Base-by-base conservation (phyloP, 2,797 vertebrate species). In the Chromobotia macracanthus region DNA sequence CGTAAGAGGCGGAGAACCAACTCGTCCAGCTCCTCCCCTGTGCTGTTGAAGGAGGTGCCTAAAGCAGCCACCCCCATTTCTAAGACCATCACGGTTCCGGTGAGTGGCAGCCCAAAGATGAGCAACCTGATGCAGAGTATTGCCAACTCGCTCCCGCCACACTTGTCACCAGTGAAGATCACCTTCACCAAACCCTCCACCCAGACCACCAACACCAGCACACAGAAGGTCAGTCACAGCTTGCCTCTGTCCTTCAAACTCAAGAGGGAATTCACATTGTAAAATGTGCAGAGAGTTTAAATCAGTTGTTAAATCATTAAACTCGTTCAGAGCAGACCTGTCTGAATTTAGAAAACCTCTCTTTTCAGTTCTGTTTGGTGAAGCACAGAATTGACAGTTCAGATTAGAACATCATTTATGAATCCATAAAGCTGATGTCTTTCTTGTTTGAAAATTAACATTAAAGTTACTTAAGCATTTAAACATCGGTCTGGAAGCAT, bases 81-180 rank as follows among this genome's bases (percentile, higher is more conserved):
- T 71, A 99, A 98, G 90, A 97, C 91, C 60, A 96, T 97, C 86
- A 93, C 95, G 0, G 94, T 98, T 79, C 96, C 97, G 0, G 93
- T 98, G 84, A 95, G 95, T 81, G 94, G 95, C 87, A 97, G 96
- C 91, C 97, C 97, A 78, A 99, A 98, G 93, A 98, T 99, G 95
- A 98, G 96, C 92, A 98, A 97, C 91, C 96, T 99, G 84, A 98
- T 99, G 97, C 98, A 99, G 91, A 99, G 97, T 91, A 99, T 99
- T 75, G 97, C 97, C 89, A 99, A 98, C 93, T 99, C 97, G 6
- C 91, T 99, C 76, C 97, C 98, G 0, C 96, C 97, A 0, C 98
- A 99, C 91, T 96, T 99, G 93, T 99, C 98, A 53, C 97, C 98
- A 1, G 97, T 99, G 82, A 99, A 99, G 93, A 99, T 99, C 91